Conservation (phyloP, 2,797 vertebrate species). For the Peromyscus nudipes region DNA sequence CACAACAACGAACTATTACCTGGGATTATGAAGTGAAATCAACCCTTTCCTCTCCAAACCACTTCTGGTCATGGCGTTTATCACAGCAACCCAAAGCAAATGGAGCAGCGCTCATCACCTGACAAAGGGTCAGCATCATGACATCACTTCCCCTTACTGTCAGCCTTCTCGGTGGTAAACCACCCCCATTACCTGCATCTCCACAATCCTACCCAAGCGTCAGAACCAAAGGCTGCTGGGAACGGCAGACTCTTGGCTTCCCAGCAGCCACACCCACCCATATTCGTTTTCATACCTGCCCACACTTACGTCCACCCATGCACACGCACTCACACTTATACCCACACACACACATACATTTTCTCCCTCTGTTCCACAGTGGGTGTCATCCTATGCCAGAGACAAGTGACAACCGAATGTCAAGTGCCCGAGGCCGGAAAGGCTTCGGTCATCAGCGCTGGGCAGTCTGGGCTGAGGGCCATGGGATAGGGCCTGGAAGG, state of each 20-base stretch:
- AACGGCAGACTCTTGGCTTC: background rate
- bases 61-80: background rate
- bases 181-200: background rate
- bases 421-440: constrained; percentile 2
- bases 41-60: background rate
- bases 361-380: background rate
- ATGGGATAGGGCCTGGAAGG: background rate
- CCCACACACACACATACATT: background rate
- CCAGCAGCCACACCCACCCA: background rate
- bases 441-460: background rate
- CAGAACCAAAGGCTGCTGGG: background rate
- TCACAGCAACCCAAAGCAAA: background rate
- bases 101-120: background rate
- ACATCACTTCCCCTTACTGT: too few species aligned
- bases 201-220: background rate
- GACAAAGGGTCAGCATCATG: background rate
- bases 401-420: constrained; percentile 6
- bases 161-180: background rate
- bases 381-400: background rate
- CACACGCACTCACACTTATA: background rate
- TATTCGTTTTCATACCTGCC: background rate
- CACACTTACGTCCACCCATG: background rate
- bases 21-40: background rate
- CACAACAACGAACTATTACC: background rate
- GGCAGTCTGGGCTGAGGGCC: background rate